Base-by-base conservation (phyloP, 2,113 vertebrate species). In the Fregetta grallaria region DNA sequence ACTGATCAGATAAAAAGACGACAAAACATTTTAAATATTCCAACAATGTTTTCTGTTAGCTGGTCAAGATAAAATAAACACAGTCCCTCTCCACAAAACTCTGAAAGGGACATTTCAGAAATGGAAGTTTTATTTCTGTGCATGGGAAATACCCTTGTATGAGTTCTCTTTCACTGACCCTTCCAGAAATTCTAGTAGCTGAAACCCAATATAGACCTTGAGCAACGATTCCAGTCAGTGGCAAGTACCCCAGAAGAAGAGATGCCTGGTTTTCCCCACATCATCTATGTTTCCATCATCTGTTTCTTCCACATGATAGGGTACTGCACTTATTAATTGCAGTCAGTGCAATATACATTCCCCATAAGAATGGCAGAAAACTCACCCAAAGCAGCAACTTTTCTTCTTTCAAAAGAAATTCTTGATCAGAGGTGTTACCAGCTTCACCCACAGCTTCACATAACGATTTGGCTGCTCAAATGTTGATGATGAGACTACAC, bases 361-460 rank as follows among this genome's bases (percentile, higher is more conserved):
- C 52, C 30, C 47, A 1, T 26, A 47, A 52, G 27, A 59, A 66
- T 2, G 14, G 73, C 73, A 86, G 22, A 36, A 81, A 65, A 91
- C 83, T 95, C 83, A 96, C 92, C 77, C 67, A 75, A 89, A 38
- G 61, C 71, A 66, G 42, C 30, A 81, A 79, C 91, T 92, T 93
- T 61, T 70, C 53, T 36, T 38, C 86, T 81, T 92, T 98, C 96
- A 99, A 98, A 99, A 99, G 98, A 99, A 99, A 97, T 99, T 99
- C 98, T 99, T 99, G 95, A 99, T 99, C 86, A 99, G 96, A 2
- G 99, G 99, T 0, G 99, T 99, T 72, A 99, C 98, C 86, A 99
- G 98, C 96, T 99, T 99, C 92, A 99, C 99, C 99, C 99, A 99
- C 93, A 99, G 98, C 92, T 99, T 99, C 91, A 99, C 99, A 1